Percentiles rank a stretch among this genome's conserved stretches.
Evolutionary conservation across 2,797 vertebrate genomes (phyloP).

Genomic region (Typhlichthys eigenmanni): DNA sequence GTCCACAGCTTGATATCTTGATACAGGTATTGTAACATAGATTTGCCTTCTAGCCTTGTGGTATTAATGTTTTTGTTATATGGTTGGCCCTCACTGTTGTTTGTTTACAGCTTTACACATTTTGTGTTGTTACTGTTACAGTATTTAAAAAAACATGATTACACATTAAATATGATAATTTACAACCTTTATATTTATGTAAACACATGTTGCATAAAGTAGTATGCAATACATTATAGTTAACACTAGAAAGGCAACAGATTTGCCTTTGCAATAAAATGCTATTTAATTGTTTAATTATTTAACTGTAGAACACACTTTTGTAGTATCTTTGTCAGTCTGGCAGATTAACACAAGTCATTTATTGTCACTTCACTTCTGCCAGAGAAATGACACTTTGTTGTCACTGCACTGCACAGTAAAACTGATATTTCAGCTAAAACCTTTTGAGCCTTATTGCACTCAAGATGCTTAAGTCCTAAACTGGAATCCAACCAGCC

Average conservation of each 20-base stretch:
- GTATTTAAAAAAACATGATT: not conserved
- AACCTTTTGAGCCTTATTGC: slow-evolving; percentile 52
- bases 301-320: not conserved
- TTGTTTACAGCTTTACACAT: not conserved
- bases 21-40: no score
- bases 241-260: not conserved
- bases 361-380: not conserved
- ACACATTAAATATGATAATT: not conserved
- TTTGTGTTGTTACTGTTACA: not conserved
- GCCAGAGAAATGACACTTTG: slow-evolving; percentile 1
- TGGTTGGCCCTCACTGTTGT: no score
- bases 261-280: not conserved
- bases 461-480: slow-evolving; percentile 46
- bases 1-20: no score
- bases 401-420: slow-evolving; percentile 24
- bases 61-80: no score
- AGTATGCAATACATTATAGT: not conserved
- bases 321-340: not conserved
- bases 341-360: not conserved
- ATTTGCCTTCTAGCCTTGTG: no score
- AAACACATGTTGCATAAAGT: not conserved
- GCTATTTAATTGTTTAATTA: not conserved
- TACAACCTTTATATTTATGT: not conserved
- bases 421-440: slow-evolving; percentile 42
- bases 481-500: slow-evolving; percentile 37